Percentiles rank a stretch among this genome's conserved stretches.
Conservation (phyloP, 2,888 invertebrate species). For the Apodemia hepburni region DNA sequence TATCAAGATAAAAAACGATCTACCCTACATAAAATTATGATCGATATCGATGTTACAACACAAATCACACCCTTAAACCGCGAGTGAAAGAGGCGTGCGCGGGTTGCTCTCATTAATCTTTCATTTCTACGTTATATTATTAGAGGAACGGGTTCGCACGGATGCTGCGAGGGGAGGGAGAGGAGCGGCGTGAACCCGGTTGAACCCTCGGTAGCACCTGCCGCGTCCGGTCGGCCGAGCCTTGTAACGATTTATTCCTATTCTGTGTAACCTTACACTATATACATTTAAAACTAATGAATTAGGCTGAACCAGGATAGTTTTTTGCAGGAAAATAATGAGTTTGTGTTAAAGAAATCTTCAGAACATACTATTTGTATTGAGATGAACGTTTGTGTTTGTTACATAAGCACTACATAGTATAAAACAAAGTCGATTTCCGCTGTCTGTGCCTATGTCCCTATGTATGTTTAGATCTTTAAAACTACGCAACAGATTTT, state of each 20-base stretch:
- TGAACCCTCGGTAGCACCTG: conserved; percentile 78
- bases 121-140: conserved; percentile 79
- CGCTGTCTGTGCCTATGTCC: too few species aligned
- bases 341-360: too few species aligned
- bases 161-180: conserved; percentile 54
- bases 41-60: conserved; percentile 27
- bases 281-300: conserved; percentile 25
- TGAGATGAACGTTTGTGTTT: too few species aligned
- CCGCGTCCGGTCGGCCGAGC: conserved; percentile 57
- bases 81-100: conserved; percentile 77
- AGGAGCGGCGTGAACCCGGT: conserved; percentile 61
- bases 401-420: too few species aligned
- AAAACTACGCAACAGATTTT: too few species aligned
- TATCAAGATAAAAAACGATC: too few species aligned
- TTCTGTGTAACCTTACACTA: conserved; percentile 31
- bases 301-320: not conserved
- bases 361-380: too few species aligned
- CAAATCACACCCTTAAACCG: conserved; percentile 43
- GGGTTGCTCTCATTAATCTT: conserved; percentile 79
- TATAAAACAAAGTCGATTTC: too few species aligned
- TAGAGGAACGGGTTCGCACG: conserved; percentile 79
- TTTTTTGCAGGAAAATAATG: not conserved
- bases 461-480: too few species aligned
- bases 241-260: conserved; percentile 37
- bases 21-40: conserved; percentile 4